Base-by-base conservation (phyloP, 2,113 vertebrate genomes). In the Donacobius atricapilla region DNA sequence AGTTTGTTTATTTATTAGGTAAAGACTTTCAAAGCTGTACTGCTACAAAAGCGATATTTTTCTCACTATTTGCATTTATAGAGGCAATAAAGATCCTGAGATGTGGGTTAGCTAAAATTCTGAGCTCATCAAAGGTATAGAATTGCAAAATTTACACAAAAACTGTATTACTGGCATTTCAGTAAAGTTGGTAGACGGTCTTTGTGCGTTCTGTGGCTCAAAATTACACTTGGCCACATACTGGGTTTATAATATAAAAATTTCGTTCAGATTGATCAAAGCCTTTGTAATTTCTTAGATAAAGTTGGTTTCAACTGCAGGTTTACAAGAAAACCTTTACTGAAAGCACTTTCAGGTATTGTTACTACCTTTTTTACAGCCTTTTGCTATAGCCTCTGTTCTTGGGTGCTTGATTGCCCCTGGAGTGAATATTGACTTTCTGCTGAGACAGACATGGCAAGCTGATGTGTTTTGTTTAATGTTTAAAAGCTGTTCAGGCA, bases 361-460 rank as follows among this genome's bases (percentile, higher is more conserved):
- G 21, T 81, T 89, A 80, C 50, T 80, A 13, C 20, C 13, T 73
- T 89, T 95, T 88, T 90, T 70, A 60, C 30, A 60, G 47, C 39
- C 44, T 64, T 82, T 90, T 92, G n/a, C 65, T 84, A 3, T 17
- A 86, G 56, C 33, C 19, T 87, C 27, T 76, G 45, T 86, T 30
- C 63, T 87, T 94, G 80, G 68, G 44, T 89, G 65, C 87, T 82
- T 87, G 91, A 92, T 91, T 90, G 79, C 57, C 95, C 39, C 80
- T 91, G 83, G 76, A 81, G 89, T 64, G 51, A 27, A 30, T 95
- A 94, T 92, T 82, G 89, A 93, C 89, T 89, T 91, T 83, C 76
- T 94, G 63, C 79, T 88, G 88, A 88, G 75, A 54, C 68, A 73
- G 68, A 61, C 54, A 11, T 17, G 56, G 86, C 68, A 66, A 86